phyloP scores from a whole-genome alignment of 2,888 invertebrate genomes.

The Clusia tigrina region DNA sequence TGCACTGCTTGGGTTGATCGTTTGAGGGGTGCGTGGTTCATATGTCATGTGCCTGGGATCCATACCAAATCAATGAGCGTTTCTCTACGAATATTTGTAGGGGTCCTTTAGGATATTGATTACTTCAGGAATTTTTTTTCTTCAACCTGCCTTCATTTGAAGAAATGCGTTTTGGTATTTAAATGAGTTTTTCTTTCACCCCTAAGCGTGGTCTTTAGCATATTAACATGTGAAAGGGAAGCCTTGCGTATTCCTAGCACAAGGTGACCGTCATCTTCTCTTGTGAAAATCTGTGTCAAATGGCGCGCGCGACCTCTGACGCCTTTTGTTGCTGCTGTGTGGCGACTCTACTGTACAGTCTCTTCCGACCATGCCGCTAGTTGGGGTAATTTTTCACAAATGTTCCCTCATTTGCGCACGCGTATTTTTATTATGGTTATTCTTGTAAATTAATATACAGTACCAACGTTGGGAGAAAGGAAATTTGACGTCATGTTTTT shows the following conservation, averaged over 20 bases:
- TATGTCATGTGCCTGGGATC: background rate
- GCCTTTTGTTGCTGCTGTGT: background rate
- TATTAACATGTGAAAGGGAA: background rate
- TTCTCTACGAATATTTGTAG: background rate
- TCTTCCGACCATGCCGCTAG: background rate
- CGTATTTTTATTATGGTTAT: slow-evolving; percentile 27
- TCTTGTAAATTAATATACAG: slow-evolving; percentile 15
- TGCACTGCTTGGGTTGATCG: background rate
- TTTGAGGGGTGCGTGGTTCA: slow-evolving; percentile 10
- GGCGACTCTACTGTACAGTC: background rate
- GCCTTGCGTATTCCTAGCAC: slow-evolving; percentile 7
- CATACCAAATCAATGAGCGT: background rate
- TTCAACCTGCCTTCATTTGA: background rate
- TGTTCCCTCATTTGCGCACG: slow-evolving; percentile 11
- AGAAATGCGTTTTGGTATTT: slow-evolving; percentile 23
- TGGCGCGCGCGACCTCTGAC: slow-evolving; percentile 29
- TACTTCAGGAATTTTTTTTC: slow-evolving; percentile 1
- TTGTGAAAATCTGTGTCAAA: slow-evolving; percentile 44
- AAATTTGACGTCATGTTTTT: slow-evolving; percentile 23
- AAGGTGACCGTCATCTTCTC: slow-evolving; percentile 11
- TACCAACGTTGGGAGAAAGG: slow-evolving; percentile 5
- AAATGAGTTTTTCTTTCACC: slow-evolving; percentile 15
- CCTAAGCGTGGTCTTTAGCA: slow-evolving; percentile 16
- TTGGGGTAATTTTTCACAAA: slow-evolving; percentile 30
- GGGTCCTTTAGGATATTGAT: slow-evolving; percentile 16